Base-by-base conservation (phyloP, 1,140 invertebrate species). In the Cydia amplana region DNA sequence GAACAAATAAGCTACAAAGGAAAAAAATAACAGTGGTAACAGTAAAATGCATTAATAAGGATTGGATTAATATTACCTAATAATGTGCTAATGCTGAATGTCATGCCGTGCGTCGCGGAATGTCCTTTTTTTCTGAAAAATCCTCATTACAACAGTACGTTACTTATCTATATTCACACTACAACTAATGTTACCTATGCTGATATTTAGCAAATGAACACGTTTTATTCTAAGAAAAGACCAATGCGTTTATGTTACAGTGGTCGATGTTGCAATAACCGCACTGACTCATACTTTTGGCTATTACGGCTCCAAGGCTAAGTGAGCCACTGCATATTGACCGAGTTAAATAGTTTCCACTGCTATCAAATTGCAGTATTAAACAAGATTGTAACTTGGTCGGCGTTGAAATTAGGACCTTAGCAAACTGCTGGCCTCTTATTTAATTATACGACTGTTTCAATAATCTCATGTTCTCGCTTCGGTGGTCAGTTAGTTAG, bases 261-360 rank as follows among this genome's bases (percentile, higher is more conserved):
- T 49, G 40, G 63, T 70, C 23, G 76, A 64, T 79, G 80, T 84
- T 79, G 84, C 75, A 82, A 80, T 72, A 77, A 78, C 76, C 74
- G 60, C 63, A 77, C 72, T 86, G 85, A 86, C 78, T 85, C 82
- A 85, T 78, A 82, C 78, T 83, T 86, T 87, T 78, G 79, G 82
- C 80, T 85, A 85, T 87, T 80, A 84, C 74, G 72, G 78, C 79
- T 73, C 77, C 81, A 87, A 86, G 85, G 83, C 80, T 83, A 77
- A 80, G 49, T 76, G 75, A 82, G 78, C 72, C 80, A 79, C 80
- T 84, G 85, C 84, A 85, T 82, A 84, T 81, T 76, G 76, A 78
- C 76, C 78, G 77, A 78, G 75, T 81, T 76, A 63, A 79, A 82
- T 77, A 79, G 77, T 80, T 81, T 84, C 79, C 78, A 81, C 75